A percentile compares a stretch with the other conserved stretches of the same genome.
Evolutionary conservation across 2,888 invertebrate genomes (phyloP).

Genomic region (Griposia aprilina): DNA sequence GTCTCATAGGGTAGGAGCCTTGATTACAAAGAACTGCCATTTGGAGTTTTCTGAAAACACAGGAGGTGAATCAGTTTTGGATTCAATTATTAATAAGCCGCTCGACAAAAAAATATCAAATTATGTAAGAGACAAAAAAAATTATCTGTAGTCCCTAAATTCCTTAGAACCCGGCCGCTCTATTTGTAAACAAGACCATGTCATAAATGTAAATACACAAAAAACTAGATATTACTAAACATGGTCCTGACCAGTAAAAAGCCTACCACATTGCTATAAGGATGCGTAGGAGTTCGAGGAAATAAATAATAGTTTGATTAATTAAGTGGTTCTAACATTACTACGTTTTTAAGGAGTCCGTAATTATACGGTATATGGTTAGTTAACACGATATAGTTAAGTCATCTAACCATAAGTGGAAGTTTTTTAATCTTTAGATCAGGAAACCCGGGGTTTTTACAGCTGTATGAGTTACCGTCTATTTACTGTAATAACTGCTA

Average conservation of each 20-base stretch:
- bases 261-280: slow-evolving; percentile 22
- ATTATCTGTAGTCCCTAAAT: background rate
- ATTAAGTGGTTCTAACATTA: slow-evolving; percentile 33
- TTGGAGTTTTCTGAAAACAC: background rate
- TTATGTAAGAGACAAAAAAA: no score
- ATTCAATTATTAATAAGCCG: background rate
- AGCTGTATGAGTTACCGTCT: background rate
- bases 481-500: slow-evolving; percentile 13
- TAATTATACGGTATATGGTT: slow-evolving; percentile 29
- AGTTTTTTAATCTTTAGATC: slow-evolving; percentile 14
- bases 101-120: background rate
- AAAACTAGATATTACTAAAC: slow-evolving; percentile 15
- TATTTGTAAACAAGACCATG: background rate
- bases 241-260: slow-evolving; percentile 14
- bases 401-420: slow-evolving; percentile 23
- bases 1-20: no score
- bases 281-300: slow-evolving; percentile 47
- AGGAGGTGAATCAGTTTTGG: background rate
- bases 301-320: slow-evolving; percentile 27
- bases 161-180: no score
- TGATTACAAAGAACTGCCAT: background rate
- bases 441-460: slow-evolving; percentile 39
- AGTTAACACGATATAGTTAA: slow-evolving; percentile 33
- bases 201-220: background rate
- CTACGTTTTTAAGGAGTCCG: slow-evolving; percentile 2